Evolutionary conservation across 2,888 invertebrate genomes (phyloP), one percentile per base, ranked within the genome.

Genomic region (Calliphora vomitoria): DNA sequence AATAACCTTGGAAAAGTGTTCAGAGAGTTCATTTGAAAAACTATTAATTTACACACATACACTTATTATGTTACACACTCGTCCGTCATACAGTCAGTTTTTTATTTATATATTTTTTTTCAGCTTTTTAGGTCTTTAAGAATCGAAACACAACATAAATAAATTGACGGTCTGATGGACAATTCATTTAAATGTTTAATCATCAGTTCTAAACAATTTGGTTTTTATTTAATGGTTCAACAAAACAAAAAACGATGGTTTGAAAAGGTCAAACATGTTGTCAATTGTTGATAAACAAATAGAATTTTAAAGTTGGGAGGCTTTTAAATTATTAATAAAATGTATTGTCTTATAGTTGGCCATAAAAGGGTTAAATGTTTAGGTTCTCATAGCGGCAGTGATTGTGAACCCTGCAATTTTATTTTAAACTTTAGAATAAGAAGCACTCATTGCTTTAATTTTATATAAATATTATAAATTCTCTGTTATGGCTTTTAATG

Each of bases 1-100:
- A 50, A 82, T 71, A 83, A 83, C 83, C 83, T 83, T 83, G 83
- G 76, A 35, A 71, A 78, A 62, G 64, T 78, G 44, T 83, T 44
- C 69, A 64, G 78, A 74, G 82, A 69, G 75, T 69, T 76, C 69
- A 82, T 82, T 82, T 68, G 11, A 68, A 68, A 47, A 72, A 78
- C 76, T 83, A 83, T 83, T 78, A 78, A 78, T 83, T 83, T 78
- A 71, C 83, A 83, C 64, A 64, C 50, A 62, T 64, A 50, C 53
- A 81, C 53, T 62, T 25, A 15, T 55, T 11, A 20, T n/a, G n/a
- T 38, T 18, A 64, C 18, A 10, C n/a, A 18, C 60, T 25, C 15
- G 15, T 55, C 31, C 60, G 47, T 35, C 44, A 82, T 31, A 3
- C 58, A 44, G 25, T 2, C 25, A 25, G 25, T 25, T 25, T 25